Evolutionary conservation across 2,113 vertebrate species (phyloP), one percentile per base, ranked within the genome.

Genomic region (Lethenteron reissneri): DNA sequence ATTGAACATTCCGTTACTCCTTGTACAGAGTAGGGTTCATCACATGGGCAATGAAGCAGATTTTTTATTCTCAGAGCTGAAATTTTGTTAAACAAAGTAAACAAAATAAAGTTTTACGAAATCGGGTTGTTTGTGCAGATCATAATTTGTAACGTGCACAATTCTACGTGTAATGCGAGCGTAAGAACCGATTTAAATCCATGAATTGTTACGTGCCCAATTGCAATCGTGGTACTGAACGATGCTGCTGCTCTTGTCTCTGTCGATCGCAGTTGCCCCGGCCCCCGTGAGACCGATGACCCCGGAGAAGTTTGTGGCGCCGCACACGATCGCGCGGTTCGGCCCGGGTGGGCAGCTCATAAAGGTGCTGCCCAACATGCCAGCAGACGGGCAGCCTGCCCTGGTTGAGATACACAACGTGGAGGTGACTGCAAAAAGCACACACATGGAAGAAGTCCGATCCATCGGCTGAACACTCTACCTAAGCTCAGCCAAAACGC

Each of bases 341-440:
- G 88, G 89, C 17, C 85, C 89, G 0, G 78, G 82, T 14, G 90
- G 88, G 3, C 88, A 91, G 74, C 78, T 95, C 78, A 76, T 90
- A 8, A 78, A 82, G 70, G 83, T 77, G 72, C 76, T 74, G 71
- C 82, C 85, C 17, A 79, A 79, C 10, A 13, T 58, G 10, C 82
- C 84, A 12, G 71, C 77, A 0, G 78, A 82, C 60, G 83, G 87
- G 25, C 82, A 80, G 6, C 77, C 76, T 0, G 79, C 83, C 60
- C 78, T 76, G 0, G 78, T 92, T 1, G 81, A 91, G 74, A 75
- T 95, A 57, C 88, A 89, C 77, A 92, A 85, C 79, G 75, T 90
- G 75, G 88, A 95, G 82, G 91, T 91, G 79, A 60, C 64, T 56
- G 57, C 41, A 41, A 41, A 41, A 41, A 41, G 41, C 41, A 7